These are phyloP conservation scores for Trididemnum miniatum DNA, from an alignment of 23 tunicate species.

Conservation along the genomic window DNA sequence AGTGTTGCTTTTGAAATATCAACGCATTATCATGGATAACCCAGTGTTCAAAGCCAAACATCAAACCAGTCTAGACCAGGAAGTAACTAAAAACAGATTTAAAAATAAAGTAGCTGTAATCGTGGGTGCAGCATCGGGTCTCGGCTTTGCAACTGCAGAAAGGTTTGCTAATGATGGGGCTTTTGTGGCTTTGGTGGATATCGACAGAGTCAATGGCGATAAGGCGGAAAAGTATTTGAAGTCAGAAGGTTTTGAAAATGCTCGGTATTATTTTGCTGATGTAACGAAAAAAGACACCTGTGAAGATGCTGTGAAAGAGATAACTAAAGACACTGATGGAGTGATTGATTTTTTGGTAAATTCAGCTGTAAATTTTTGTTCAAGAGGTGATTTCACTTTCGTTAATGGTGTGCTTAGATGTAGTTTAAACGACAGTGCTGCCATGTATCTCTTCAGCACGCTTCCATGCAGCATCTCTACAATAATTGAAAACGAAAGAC, in stretches of 20 bases:
- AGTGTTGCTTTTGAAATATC: not conserved
- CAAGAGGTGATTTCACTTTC: constrained; percentile 46
- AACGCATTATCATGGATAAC: constrained; percentile 9
- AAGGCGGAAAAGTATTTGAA: constrained; percentile 37
- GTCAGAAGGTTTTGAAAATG: constrained; percentile 13
- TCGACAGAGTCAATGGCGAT: constrained; percentile 24
- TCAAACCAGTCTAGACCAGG: constrained; percentile 48
- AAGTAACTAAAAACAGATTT: constrained; percentile 44
- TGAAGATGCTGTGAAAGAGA: constrained; percentile 6
- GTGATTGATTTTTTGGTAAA: constrained; percentile 43
- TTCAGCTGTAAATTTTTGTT: constrained; percentile 56
- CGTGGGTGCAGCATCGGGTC: constrained; percentile 66
- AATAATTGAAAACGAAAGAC: no score
- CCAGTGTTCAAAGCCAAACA: constrained; percentile 27
- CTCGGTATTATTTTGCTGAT: constrained; percentile 40
- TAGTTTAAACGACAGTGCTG: no score
- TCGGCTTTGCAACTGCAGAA: constrained; percentile 83
- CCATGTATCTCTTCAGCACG: no score
- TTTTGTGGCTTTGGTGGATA: constrained; percentile 59
- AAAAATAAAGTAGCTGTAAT: constrained; percentile 40
- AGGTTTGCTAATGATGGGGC: constrained; percentile 88
- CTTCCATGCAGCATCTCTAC: no score
- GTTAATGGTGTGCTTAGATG: no score
- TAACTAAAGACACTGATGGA: constrained; percentile 36
- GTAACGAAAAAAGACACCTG: constrained; percentile 29